These are phyloP conservation scores for Euproctis similis DNA, from an alignment of 2,888 invertebrate species.

Conservation along the genomic window DNA sequence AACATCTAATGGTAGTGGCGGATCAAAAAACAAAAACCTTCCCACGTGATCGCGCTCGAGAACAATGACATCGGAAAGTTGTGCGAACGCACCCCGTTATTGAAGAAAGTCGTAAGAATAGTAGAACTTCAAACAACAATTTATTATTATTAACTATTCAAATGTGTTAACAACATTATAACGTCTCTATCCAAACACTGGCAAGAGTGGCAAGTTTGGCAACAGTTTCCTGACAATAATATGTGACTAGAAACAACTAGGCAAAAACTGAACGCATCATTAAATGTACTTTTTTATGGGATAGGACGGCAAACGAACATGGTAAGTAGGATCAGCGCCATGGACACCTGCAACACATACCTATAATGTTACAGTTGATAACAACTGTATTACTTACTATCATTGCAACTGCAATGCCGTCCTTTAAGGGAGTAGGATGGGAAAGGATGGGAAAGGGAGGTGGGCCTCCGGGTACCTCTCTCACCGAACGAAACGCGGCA, in stretches of 20 bases:
- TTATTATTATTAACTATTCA: slow-evolving; percentile 20
- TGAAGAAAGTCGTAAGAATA: slow-evolving; percentile 47
- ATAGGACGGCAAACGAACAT: too few relatives aligned
- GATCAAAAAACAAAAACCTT: slow-evolving; percentile 41
- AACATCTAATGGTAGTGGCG: slow-evolving; percentile 17
- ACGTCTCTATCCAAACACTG: slow-evolving; percentile 17
- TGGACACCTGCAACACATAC: too few relatives aligned
- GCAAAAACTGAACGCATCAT: slow-evolving; percentile 49
- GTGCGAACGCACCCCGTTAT: slow-evolving; percentile 44
- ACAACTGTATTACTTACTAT: too few relatives aligned
- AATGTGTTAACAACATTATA: slow-evolving; percentile 19
- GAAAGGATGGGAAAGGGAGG: too few relatives aligned
- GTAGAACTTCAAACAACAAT: slow-evolving; percentile 11
- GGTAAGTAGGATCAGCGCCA: too few relatives aligned
- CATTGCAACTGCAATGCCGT: too few relatives aligned
- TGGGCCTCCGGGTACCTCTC: too few relatives aligned
- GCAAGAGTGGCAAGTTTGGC: too few relatives aligned
- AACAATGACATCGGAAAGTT: slow-evolving; percentile 64
- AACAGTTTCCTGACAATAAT: slow-evolving; percentile 40
- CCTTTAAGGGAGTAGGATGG: too few relatives aligned
- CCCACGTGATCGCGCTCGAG: slow-evolving; percentile 37
- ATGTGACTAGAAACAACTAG: slow-evolving; percentile 52
- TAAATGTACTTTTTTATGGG: too few relatives aligned
- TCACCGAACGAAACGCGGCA: too few relatives aligned
- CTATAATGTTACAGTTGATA: too few relatives aligned